Conservation (phyloP, 2,113 vertebrate species). For the Corythaixoides concolor region DNA sequence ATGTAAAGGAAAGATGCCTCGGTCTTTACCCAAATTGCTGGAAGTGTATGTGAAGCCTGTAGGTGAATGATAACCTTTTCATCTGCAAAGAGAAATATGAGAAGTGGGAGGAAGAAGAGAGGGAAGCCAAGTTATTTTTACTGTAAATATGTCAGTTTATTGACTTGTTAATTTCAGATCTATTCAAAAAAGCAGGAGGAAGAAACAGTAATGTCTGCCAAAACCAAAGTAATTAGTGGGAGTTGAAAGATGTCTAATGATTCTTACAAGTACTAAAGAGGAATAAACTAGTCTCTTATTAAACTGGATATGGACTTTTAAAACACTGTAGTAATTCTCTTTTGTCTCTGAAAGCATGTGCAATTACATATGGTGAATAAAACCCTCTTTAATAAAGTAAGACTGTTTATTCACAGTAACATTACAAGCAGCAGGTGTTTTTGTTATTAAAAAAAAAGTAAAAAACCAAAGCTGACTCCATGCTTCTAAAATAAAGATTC, state of each 20-base stretch:
- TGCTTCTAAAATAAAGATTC: background rate
- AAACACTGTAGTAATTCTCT: constrained; percentile 13
- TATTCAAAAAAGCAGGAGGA: constrained; percentile 43
- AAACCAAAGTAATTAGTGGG: constrained; percentile 51
- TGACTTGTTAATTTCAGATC: constrained; percentile 54
- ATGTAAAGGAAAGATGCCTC: background rate
- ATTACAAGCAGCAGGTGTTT: background rate
- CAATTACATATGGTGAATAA: constrained; percentile 27
- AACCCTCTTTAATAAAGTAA: background rate
- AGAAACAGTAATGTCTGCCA: constrained; percentile 50
- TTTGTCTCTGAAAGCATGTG: constrained; percentile 28
- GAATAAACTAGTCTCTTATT: constrained; percentile 30
- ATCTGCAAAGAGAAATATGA: background rate
- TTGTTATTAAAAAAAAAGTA: background rate
- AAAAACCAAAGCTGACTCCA: background rate
- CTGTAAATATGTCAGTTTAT: constrained; percentile 57
- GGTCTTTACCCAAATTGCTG: background rate
- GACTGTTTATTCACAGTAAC: background rate
- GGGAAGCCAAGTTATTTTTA: constrained; percentile 42
- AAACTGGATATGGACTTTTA: constrained; percentile 18
- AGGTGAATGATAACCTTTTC: constrained; percentile 38
- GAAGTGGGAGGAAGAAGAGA: constrained; percentile 28
- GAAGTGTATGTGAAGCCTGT: background rate
- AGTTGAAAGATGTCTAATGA: constrained; percentile 53
- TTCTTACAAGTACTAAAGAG: constrained; percentile 40